Percentiles rank a stretch among this genome's conserved stretches.
These are phyloP conservation scores for Pentamera pediparva DNA, from an alignment of 53 echinoderm and acorn worm species.

Conservation along the genomic window DNA sequence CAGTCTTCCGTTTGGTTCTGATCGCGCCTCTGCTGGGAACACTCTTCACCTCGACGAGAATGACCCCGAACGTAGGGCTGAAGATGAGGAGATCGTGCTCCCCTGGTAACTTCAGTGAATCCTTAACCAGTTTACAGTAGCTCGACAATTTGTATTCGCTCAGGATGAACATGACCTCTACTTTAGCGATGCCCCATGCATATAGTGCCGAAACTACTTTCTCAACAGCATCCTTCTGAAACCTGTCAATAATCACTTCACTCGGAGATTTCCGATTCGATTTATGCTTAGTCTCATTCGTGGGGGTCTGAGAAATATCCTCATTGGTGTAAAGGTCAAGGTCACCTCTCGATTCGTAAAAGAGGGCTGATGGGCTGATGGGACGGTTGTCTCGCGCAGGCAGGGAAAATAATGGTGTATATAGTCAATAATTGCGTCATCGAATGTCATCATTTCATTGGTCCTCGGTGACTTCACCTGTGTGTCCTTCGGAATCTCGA, in stretches of 20 bases:
- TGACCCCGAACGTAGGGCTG: slow-evolving; percentile 24
- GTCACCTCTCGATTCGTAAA: slow-evolving; percentile 49
- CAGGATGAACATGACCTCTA: slow-evolving; percentile 42
- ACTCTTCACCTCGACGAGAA: slow-evolving; percentile 50
- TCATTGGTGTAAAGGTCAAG: slow-evolving; percentile 34
- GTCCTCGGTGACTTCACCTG: slow-evolving; percentile 22
- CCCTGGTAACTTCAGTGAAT: slow-evolving; percentile 22
- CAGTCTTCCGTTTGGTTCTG: slow-evolving; percentile 40
- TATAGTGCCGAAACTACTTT: slow-evolving; percentile 26
- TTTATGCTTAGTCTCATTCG: no score
- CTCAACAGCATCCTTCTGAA: slow-evolving; percentile 56
- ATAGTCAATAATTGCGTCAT: slow-evolving; percentile 37
- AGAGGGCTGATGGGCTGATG: slow-evolving; percentile 38
- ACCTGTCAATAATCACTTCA: slow-evolving; percentile 33
- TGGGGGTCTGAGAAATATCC: no score
- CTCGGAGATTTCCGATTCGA: background rate
- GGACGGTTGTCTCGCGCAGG: no score
- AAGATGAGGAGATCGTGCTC: slow-evolving; percentile 49
- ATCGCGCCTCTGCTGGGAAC: slow-evolving; percentile 11
- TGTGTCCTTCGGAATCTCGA: background rate
- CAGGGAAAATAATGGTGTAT: slow-evolving; percentile 35
- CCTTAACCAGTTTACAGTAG: slow-evolving; percentile 22
- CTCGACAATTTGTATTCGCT: slow-evolving; percentile 49
- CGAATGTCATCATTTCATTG: slow-evolving; percentile 39
- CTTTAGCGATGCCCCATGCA: slow-evolving; percentile 30